These are phyloP conservation scores for Parnassius mnemosyne DNA, from an alignment of 2,888 invertebrate species.

Conservation along the genomic window DNA sequence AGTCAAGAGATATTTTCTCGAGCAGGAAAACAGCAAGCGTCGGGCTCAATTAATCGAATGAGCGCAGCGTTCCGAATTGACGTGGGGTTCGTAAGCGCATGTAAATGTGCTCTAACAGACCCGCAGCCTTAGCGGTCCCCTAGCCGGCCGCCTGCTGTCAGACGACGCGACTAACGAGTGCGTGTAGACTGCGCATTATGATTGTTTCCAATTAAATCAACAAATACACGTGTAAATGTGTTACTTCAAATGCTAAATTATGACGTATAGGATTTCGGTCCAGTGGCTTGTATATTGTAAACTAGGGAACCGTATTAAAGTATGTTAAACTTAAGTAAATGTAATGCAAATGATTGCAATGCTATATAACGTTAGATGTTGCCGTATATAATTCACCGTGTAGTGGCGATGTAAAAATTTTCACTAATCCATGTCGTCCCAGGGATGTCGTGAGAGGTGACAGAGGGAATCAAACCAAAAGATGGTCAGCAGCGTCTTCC, in stretches of 20 bases:
- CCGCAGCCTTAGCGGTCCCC: conserved; percentile 19
- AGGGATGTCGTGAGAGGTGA: too few relatives aligned
- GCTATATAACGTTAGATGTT: too few relatives aligned
- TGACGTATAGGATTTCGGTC: conserved; percentile 1
- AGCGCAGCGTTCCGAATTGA: conserved; percentile 20
- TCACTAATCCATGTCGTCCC: too few relatives aligned
- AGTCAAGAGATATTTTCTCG: too few relatives aligned
- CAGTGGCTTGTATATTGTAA: not conserved
- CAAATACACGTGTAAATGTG: conserved; percentile 19
- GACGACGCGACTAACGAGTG: conserved; percentile 24
- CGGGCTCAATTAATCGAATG: conserved; percentile 22
- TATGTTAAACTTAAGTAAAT: too few relatives aligned
- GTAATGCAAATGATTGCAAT: too few relatives aligned
- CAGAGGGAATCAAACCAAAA: too few relatives aligned
- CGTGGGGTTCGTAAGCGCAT: conserved; percentile 39
- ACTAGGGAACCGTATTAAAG: not conserved
- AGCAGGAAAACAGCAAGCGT: conserved; percentile 22
- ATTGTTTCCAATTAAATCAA: conserved; percentile 21
- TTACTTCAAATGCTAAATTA: conserved; percentile 6
- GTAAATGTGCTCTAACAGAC: conserved; percentile 54
- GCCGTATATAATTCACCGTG: too few relatives aligned
- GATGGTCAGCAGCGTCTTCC: too few relatives aligned
- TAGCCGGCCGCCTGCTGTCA: conserved; percentile 9
- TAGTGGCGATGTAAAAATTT: too few relatives aligned
- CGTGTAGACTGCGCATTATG: conserved; percentile 26